phyloP scores from a whole-genome alignment of 2,888 invertebrate genomes.

The Heliothis peltigera region DNA sequence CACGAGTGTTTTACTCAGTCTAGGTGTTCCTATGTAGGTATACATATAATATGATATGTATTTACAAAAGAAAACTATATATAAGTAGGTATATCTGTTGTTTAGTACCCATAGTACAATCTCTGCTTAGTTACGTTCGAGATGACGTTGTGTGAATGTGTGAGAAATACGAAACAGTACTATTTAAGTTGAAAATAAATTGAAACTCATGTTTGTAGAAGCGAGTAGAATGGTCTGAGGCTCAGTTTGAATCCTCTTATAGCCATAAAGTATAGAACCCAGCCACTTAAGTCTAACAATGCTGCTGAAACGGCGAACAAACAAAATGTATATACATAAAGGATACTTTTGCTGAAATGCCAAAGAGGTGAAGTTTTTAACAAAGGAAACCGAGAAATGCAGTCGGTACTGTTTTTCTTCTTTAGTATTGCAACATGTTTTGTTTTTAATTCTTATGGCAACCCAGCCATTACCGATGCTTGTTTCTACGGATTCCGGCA shows the following conservation, averaged over 20 bases:
- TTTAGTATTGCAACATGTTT: background rate
- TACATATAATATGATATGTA: too few relatives aligned
- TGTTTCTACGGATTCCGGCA: too few relatives aligned
- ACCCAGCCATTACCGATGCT: background rate
- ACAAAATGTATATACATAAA: background rate
- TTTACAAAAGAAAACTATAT: too few relatives aligned
- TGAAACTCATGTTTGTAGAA: background rate
- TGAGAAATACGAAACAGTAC: too few relatives aligned
- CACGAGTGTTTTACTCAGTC: too few relatives aligned
- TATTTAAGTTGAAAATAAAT: background rate
- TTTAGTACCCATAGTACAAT: too few relatives aligned
- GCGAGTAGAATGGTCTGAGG: constrained; percentile 26
- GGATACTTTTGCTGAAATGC: background rate
- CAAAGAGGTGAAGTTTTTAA: background rate
- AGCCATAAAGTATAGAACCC: constrained; percentile 17
- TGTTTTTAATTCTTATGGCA: background rate
- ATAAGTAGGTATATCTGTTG: too few relatives aligned
- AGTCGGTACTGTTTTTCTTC: background rate
- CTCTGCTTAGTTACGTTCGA: too few relatives aligned
- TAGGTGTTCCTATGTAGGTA: too few relatives aligned
- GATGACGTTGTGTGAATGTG: too few relatives aligned
- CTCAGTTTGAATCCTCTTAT: constrained; percentile 12
- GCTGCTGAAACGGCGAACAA: background rate
- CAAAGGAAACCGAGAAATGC: background rate
- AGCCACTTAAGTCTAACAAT: constrained; percentile 17